Base-by-base conservation (phyloP, 2,797 vertebrate species). In the Caiman crocodilus region DNA sequence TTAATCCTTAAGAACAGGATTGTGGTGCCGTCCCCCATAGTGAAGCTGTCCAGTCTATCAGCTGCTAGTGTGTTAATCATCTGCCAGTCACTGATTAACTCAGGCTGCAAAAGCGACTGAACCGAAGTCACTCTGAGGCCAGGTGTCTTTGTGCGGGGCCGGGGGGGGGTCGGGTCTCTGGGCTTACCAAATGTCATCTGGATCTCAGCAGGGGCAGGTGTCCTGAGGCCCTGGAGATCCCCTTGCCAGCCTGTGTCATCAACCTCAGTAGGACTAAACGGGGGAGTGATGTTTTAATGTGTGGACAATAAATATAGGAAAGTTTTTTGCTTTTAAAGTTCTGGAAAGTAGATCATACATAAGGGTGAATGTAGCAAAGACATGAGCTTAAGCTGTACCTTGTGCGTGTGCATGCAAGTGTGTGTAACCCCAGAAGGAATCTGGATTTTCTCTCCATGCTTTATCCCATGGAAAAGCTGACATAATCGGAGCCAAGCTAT, bases 21-120 rank as follows among this genome's bases (percentile, higher is more conserved):
- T 21, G 14, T 25, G 76, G 58, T 15, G 73, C 55, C 25, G 30
- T 32, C 57, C 10, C 28, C 80, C 80, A 78, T 78, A 74, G 21
- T 16, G 58, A 78, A 93, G 92, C 79, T 96, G 95, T 96, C 96
- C 96, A 96, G 96, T 97, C 95, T 94, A 87, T 87, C 79, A 83
- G 85, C 90, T 87, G 12, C 95, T 97, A 96, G 96, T 60, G 95
- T 94, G 95, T 96, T 97, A 96, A 96, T 94, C 89, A 90, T 82
- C 50, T 20, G 25, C 32, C 73, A 57, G 91, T 96, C 94, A 97
- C 94, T 96, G 94, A 97, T 97, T 97, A 97, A 97, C 96, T 94
- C 94, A 26, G 91, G 87, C 65, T 88, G 58, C 75, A 50, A 90
- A 90, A 97, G 87, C 90, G 93, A 95, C 94, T 97, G 97, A 97